A percentile compares a stretch with the other conserved stretches of the same genome.
Conservation (phyloP, 2,797 vertebrate species). For the Scleropages formosus region DNA sequence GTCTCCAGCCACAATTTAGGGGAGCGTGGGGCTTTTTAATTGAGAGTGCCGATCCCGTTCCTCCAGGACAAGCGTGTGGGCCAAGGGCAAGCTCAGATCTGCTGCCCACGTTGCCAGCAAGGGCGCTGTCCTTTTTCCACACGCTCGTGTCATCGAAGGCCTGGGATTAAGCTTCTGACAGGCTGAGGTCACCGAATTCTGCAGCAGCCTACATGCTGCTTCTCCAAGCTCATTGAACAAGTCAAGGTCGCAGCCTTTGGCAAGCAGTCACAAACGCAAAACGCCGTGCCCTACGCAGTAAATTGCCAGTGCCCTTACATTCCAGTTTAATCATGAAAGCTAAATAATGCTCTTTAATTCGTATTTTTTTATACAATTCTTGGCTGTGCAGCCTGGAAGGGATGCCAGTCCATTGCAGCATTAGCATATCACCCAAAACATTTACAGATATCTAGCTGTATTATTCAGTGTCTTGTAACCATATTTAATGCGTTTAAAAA, state of each 20-base stretch:
- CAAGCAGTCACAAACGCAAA: constrained; percentile 22
- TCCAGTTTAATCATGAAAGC: background rate
- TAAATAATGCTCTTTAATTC: background rate
- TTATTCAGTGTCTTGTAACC: no score
- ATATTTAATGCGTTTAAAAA: no score
- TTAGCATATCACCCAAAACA: no score
- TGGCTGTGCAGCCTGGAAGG: no score
- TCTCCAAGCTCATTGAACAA: constrained; percentile 23
- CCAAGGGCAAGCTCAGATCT: constrained; percentile 15
- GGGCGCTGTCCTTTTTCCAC: background rate
- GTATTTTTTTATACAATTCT: background rate
- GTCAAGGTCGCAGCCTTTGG: constrained; percentile 20
- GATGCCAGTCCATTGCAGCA: no score
- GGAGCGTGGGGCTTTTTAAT: background rate
- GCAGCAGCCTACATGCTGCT: constrained; percentile 30
- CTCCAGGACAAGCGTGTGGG: constrained; percentile 12
- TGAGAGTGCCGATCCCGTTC: background rate
- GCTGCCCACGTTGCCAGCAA: background rate
- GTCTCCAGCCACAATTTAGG: constrained; percentile 14
- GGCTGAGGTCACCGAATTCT: constrained; percentile 38
- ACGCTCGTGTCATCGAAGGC: constrained; percentile 20
- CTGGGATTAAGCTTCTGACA: constrained; percentile 30
- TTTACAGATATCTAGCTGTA: no score
- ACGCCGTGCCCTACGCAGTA: background rate
- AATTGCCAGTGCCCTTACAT: background rate